These are phyloP conservation scores for Brotula barbata DNA, from an alignment of 2,797 vertebrate species.

Conservation along the genomic window DNA sequence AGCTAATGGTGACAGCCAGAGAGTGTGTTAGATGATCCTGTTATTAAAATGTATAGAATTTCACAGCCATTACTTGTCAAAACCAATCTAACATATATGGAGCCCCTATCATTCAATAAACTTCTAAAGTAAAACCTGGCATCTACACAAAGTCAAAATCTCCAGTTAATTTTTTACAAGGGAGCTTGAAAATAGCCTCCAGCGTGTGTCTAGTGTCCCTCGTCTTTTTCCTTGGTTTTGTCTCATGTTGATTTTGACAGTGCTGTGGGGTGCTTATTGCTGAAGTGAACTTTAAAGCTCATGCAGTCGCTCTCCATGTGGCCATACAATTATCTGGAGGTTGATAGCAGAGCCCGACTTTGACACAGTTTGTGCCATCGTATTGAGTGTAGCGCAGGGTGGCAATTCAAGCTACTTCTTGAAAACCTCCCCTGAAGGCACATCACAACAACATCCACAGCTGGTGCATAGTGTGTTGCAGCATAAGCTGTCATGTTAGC, in stretches of 20 bases:
- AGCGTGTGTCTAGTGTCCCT: slow-evolving; percentile 18
- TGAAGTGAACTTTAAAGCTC: slow-evolving; percentile 58
- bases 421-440: slow-evolving; percentile 55
- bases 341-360: slow-evolving; percentile 58
- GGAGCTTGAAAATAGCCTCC: not conserved
- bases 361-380: slow-evolving; percentile 52
- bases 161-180: slow-evolving; percentile 26
- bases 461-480: slow-evolving; percentile 49
- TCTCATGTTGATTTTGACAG: slow-evolving; percentile 50
- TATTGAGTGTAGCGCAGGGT: slow-evolving; percentile 50
- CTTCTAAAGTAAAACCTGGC: too few species aligned
- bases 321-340: slow-evolving; percentile 67
- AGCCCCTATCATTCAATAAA: too few species aligned
- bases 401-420: slow-evolving; percentile 54
- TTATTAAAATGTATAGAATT: too few species aligned
- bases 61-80: too few species aligned
- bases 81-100: too few species aligned
- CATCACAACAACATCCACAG: slow-evolving; percentile 59
- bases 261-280: slow-evolving; percentile 49
- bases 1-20: too few species aligned
- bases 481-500: slow-evolving; percentile 51
- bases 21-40: too few species aligned
- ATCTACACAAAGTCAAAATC: too few species aligned
- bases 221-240: slow-evolving; percentile 21
- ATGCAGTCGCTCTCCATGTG: slow-evolving; percentile 48